Conservation (phyloP, 2,797 vertebrate genomes). For the Dromococcyx pavoninus region DNA sequence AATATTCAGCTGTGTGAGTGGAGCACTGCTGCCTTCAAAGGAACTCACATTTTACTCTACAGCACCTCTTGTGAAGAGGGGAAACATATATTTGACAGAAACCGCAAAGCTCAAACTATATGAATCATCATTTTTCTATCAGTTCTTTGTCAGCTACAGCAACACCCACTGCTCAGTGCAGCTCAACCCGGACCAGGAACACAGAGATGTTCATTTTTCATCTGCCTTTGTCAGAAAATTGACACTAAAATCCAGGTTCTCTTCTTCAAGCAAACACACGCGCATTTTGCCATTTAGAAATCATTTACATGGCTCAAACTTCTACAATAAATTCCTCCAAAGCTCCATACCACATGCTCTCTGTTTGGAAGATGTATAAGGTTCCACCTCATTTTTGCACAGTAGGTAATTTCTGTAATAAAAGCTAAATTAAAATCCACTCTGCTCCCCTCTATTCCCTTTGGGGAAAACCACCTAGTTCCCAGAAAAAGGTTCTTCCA, state of each 20-base stretch:
- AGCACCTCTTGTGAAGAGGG: background rate
- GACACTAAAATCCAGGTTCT: background rate
- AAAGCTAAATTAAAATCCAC: background rate
- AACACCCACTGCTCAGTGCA: conserved; percentile 4
- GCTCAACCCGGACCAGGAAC: background rate
- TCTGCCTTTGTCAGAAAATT: background rate
- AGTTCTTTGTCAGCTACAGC: conserved; percentile 29
- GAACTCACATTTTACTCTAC: background rate
- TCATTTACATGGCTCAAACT: background rate
- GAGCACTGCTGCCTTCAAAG: background rate
- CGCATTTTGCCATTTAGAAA: background rate
- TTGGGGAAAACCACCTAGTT: background rate
- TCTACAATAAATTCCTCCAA: background rate
- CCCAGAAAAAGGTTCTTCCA: background rate
- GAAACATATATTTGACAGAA: conserved; percentile 24
- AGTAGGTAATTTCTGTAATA: background rate
- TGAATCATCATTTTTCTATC: conserved; percentile 54
- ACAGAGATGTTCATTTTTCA: conserved; percentile 10
- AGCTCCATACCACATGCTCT: background rate
- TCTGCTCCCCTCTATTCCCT: background rate
- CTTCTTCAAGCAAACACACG: background rate
- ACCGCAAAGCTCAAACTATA: background rate
- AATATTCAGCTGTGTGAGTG: background rate
- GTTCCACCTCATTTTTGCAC: background rate
- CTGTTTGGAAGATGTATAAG: background rate